Evolutionary conservation across 2,888 invertebrate genomes (phyloP), one percentile per base, ranked within the genome.

Genomic region (Pristionchus maxplancki): DNA sequence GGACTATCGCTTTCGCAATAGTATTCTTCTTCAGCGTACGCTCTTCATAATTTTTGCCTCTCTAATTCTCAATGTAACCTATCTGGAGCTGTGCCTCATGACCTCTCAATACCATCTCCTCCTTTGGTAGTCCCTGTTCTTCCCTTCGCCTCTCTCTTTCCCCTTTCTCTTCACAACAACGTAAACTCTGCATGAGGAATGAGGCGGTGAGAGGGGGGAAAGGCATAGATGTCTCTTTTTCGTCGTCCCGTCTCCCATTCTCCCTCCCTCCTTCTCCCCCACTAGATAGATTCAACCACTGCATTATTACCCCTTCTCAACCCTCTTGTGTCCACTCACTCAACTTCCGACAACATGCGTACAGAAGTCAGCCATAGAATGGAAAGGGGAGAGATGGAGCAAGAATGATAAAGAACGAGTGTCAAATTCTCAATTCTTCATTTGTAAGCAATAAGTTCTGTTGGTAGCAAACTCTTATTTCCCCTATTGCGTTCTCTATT

Each of bases 101-200:
- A n/a, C n/a, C n/a, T n/a, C n/a, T n/a, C n/a, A n/a, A n/a, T n/a
- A n/a, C n/a, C n/a, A n/a, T n/a, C n/a, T n/a, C n/a, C n/a, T 28
- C 40, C 28, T 24, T 44, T 8, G 37, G n/a, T 74, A 24, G 74
- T 78, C 78, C 28, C 40, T 37, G 78, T 40, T 78, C 37, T 11
- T 74, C 44, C 78, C 48, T 78, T 44, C 34, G 15, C 44, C 71
- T 74, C 44, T 34, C 28, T 78, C 44, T 40, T 78, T 28, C 20
- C 20, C 44, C n/a, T 44, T 40, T 78, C 78, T 44, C 78, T 78
- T 28, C 78, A 40, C 78, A 48, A 78, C 78, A 48, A 17, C 78
- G 78, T 78, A 78, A 44, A 78, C 71, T 74, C 78, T 78, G 44
- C 78, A 78, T 78, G 78, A 78, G 78, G 78, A 78, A 78, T 78